Base-by-base conservation (phyloP, 1,140 invertebrate species). In the Meloidogyne exigua region DNA sequence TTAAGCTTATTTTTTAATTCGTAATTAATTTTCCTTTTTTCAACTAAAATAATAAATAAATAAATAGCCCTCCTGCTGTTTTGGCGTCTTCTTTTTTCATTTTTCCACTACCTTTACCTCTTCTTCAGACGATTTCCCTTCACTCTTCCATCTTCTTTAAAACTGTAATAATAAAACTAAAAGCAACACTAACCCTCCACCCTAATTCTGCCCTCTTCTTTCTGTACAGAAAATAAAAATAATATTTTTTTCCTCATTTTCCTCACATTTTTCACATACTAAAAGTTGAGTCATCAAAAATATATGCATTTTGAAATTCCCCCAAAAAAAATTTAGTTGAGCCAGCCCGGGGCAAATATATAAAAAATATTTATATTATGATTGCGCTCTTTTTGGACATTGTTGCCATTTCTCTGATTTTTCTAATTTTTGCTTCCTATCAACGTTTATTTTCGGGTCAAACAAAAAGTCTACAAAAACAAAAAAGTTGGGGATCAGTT, bases 401-500 rank as follows among this genome's bases (percentile, higher is more conserved):
- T 57, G 18, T 57, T 57, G 49, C 13, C 49, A n/a, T 57, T 57
- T 57, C 49, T 57, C n/a, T 57, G 49, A 57, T 57, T 57, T 57
- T 57, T 57, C 49, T 57, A 12, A n/a, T 57, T 57, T 57, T 57
- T 57, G 49, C 49, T 57, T 57, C 49, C 18, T 57, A 57, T n/a
- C 18, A 57, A 18, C 49, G 49, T 5, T n/a, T 57, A 57, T 57
- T 57, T 57, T 57, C 49, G 49, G 10, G 49, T 18, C 49, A n/a
- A 57, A 57, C 49, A 57, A 57, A 57, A 57, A 57, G 49, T 18
- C 49, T 57, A 57, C 49, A 57, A 57, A 57, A 18, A 57, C 49
- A 57, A 57, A 57, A 57, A 57, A 57, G 49, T 57, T 57, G 49
- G 49, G 49, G 49, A 57, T n/a, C 49, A 57, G 49, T 57, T 57